Conservation (phyloP, 1,140 invertebrate genomes). For the Diabrotica virgifera region DNA sequence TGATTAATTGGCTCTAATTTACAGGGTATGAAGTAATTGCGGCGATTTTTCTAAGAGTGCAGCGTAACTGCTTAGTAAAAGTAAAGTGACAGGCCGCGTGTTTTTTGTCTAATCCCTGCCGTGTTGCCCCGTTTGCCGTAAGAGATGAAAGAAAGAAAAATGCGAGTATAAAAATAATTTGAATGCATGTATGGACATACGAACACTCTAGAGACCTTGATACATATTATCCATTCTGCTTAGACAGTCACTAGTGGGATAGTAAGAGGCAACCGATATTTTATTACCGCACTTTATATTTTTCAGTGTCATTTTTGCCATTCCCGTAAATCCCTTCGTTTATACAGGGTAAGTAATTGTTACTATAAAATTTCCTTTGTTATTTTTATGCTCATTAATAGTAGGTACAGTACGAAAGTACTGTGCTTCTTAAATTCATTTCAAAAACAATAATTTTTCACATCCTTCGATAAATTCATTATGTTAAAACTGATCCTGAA, state of each 20-base stretch:
- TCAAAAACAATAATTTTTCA: too few species aligned
- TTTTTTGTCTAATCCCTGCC: background rate
- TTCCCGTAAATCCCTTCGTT: background rate
- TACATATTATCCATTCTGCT: background rate
- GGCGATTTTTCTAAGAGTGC: background rate
- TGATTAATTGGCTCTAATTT: background rate
- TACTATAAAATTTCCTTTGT: too few species aligned
- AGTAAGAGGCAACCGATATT: background rate
- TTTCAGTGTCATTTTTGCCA: background rate
- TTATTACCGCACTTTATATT: constrained; percentile 1
- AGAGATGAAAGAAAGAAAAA: constrained; percentile 1
- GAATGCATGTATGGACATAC: constrained; percentile 2
- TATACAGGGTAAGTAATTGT: background rate
- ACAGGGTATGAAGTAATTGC: background rate
- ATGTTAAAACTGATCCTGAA: too few species aligned
- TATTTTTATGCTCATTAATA: too few species aligned
- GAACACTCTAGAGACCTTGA: constrained; percentile 1
- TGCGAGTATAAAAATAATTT: constrained; percentile 1
- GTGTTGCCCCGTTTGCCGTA: background rate
- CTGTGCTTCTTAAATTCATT: too few species aligned
- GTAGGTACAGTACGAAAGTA: too few species aligned
- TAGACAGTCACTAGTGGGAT: background rate
- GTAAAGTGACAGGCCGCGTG: background rate
- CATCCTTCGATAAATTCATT: too few species aligned
- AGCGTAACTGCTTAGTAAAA: background rate